Base-by-base conservation (phyloP, 2,888 invertebrate genomes). In the Plutella xylostella region DNA sequence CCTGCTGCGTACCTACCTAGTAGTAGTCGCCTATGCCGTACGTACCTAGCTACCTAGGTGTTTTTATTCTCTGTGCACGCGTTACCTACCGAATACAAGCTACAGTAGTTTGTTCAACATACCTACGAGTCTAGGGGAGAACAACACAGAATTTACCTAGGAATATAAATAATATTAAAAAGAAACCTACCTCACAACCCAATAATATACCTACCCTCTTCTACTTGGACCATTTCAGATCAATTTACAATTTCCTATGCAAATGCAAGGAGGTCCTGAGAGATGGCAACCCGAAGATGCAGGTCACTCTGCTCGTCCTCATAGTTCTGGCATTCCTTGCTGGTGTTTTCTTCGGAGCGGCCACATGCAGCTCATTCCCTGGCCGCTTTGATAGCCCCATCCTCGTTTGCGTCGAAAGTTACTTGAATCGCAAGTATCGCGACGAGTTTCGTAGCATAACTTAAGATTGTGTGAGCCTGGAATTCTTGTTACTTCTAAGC, bases 311-410 rank as follows among this genome's bases (percentile, higher is more conserved):
- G 40, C 11, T 65, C 9, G 39, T 58, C 30, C 45, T 73, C 2
- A 46, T 68, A 17, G 45, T 48, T 12, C 9, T 64, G 2, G 53
- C 63, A 3, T 79, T 77, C 51, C 38, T 65, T n/a, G 6, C 59
- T 19, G 80, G 82, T 1, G 17, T 79, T 12, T 25, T 82, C 11
- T 43, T 78, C 21, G 82, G 80, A 1, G 75, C 73, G 31, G 77
- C 73, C 1, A 68, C 77, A 1, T 82, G 82, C 42, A 77, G 79
- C 7, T 60, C 69, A 2, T 58, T 63, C 45, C 62, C 65, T 6
- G 65, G 82, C 12, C 63, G 60, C 46, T 78, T 80, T 49, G 73
- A 76, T 49, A 80, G 75, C 46, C 78, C 78, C 4, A 63, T 80
- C 41, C 53, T 79, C 2, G 61, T 65, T 17, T 80, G 79, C 52